Evolutionary conservation across 1,140 invertebrate species (phyloP).

Genomic region (silkworm (Bombyx mori)): DNA sequence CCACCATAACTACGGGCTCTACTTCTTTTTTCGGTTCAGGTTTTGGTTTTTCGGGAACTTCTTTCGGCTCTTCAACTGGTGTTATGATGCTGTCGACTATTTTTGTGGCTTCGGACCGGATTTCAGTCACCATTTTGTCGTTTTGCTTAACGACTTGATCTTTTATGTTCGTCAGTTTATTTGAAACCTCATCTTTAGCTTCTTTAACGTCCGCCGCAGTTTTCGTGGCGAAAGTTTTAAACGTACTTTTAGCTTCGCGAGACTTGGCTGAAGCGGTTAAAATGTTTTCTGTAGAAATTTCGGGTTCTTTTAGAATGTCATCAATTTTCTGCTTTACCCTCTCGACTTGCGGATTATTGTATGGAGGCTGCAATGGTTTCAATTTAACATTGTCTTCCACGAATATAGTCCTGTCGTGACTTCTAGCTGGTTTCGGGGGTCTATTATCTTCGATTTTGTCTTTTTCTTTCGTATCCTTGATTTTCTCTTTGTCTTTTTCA

Average conservation of each 20-base stretch:
- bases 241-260: constrained; percentile 31
- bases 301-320: constrained; percentile 59
- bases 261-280: constrained; percentile 25
- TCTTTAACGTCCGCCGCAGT: constrained; percentile 38
- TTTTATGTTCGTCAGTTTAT: constrained; percentile 41
- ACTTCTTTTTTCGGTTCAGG: constrained; percentile 47
- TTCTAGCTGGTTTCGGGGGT: constrained; percentile 39
- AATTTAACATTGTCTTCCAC: constrained; percentile 56
- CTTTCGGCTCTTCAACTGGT: constrained; percentile 49
- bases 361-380: constrained; percentile 55
- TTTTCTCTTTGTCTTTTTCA: constrained; percentile 19
- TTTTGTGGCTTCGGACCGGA: constrained; percentile 48
- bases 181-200: constrained; percentile 33
- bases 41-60: constrained; percentile 10
- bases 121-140: constrained; percentile 41
- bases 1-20: constrained; percentile 58
- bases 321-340: constrained; percentile 67
- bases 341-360: constrained; percentile 64
- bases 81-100: constrained; percentile 56
- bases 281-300: constrained; percentile 61
- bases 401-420: constrained; percentile 31
- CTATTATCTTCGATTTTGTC: constrained; percentile 36
- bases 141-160: constrained; percentile 39
- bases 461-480: constrained; percentile 13
- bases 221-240: constrained; percentile 44